Evolutionary conservation across 2,113 vertebrate genomes (phyloP).

Genomic region (Camelus dromedarius): DNA sequence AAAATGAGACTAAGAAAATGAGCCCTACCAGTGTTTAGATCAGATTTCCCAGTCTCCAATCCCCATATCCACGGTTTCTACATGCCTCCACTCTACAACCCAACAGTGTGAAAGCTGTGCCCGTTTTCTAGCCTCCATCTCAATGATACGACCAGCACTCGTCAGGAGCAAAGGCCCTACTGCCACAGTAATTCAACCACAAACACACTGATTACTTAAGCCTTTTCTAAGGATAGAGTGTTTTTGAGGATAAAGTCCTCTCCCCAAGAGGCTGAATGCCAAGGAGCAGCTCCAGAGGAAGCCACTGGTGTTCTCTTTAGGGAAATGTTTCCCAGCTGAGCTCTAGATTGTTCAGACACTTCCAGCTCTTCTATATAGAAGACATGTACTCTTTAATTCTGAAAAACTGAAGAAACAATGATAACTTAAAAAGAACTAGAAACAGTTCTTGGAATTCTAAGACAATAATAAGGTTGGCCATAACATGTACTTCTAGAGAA

Average conservation of each 20-base stretch:
- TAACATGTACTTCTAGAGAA: neutral
- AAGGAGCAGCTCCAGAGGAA: neutral
- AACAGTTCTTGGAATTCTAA: neutral
- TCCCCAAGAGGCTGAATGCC: neutral
- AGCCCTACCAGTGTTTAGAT: neutral
- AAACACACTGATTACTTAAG: neutral
- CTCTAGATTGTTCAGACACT: neutral
- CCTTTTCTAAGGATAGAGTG: neutral
- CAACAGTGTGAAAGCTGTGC: neutral
- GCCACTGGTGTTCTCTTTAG: neutral
- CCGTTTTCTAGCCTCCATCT: neutral
- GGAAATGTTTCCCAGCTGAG: neutral
- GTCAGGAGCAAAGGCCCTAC: neutral
- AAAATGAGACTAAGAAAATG: neutral
- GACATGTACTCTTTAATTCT: neutral
- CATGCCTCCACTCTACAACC: neutral
- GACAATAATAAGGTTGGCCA: neutral
- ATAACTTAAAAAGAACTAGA: neutral
- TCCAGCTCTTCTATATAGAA: neutral
- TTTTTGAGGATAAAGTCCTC: neutral
- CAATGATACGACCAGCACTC: neutral
- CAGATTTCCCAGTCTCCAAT: neutral
- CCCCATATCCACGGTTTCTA: neutral
- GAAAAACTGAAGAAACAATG: neutral
- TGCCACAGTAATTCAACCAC: neutral